Base-by-base conservation (phyloP, 1,140 invertebrate species). In the Saccostrea cuccullata region DNA sequence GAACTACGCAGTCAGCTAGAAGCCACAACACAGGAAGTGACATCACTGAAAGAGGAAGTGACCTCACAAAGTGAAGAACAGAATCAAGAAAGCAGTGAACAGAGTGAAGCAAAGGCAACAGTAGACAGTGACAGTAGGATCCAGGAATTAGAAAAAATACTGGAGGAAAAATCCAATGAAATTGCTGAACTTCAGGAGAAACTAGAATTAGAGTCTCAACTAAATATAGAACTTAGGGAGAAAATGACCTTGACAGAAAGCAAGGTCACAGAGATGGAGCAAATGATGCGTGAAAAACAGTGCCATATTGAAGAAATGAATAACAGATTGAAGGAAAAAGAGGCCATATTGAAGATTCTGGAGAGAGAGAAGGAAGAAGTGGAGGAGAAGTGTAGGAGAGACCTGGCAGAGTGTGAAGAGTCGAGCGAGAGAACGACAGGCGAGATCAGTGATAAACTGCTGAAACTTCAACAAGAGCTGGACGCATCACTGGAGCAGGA, bases 351-450 rank as follows among this genome's bases (percentile, higher is more conserved):
- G 47, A 82, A 86, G 47, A 58, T 40, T 47, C 47, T 91, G 23
- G 89, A 89, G 85, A 88, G 84, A 67, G 91, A 92, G 73, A 92
- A 90, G 70, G 82, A 87, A 73, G 89, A 86, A 26, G 36, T 92
- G 55, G 91, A 89, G 73, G 89, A 91, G 86, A 91, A 90, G 85
- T 89, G 88, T 87, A 87, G 88, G 82, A 88, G 88, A 83, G 91
- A 91, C 40, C 47, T 86, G 9, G 55, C 56, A 23, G 88, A 85
- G 26, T 82, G 55, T 82, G 91, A 91, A 86, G 47, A 55, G 8
- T 85, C 64, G 70, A 83, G 89, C 55, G 36, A 36, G n/a, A 90
- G 89, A 40, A 77, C 89, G 55, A 47, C 90, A 5, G 82, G 60
- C n/a, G 90, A 90, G 89, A 70, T 90, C 23, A 88, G 85, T 23